These are phyloP conservation scores for Spilarctia lutea DNA, from an alignment of 2,888 invertebrate species.

Conservation along the genomic window DNA sequence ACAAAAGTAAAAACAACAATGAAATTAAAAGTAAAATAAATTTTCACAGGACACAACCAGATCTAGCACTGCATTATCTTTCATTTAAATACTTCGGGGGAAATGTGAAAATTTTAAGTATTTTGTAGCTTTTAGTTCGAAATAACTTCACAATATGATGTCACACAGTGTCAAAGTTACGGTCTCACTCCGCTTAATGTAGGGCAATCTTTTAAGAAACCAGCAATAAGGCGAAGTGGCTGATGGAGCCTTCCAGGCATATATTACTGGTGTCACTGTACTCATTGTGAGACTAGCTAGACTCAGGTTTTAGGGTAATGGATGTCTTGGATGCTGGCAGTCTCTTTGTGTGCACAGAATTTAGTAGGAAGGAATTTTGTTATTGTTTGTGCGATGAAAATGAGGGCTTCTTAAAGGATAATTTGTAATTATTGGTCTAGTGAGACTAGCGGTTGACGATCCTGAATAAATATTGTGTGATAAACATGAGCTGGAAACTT, in stretches of 20 bases:
- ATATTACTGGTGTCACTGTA: constrained; percentile 27
- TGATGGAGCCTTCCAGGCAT: constrained; percentile 10
- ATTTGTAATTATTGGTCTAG: too few relatives aligned
- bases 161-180: background rate
- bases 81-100: too few relatives aligned
- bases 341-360: background rate
- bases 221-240: constrained; percentile 12
- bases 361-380: background rate
- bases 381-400: background rate
- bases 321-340: background rate
- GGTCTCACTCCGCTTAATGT: background rate
- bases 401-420: background rate
- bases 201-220: background rate
- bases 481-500: too few relatives aligned
- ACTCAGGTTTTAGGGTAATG: constrained; percentile 9
- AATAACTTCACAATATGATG: background rate
- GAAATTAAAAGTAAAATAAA: too few relatives aligned
- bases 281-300: background rate
- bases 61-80: too few relatives aligned
- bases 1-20: too few relatives aligned
- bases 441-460: too few relatives aligned
- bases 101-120: too few relatives aligned
- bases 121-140: background rate
- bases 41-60: too few relatives aligned
- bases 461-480: too few relatives aligned